Evolutionary conservation across 2,113 vertebrate species (phyloP).

Genomic region (Willisornis vidua): DNA sequence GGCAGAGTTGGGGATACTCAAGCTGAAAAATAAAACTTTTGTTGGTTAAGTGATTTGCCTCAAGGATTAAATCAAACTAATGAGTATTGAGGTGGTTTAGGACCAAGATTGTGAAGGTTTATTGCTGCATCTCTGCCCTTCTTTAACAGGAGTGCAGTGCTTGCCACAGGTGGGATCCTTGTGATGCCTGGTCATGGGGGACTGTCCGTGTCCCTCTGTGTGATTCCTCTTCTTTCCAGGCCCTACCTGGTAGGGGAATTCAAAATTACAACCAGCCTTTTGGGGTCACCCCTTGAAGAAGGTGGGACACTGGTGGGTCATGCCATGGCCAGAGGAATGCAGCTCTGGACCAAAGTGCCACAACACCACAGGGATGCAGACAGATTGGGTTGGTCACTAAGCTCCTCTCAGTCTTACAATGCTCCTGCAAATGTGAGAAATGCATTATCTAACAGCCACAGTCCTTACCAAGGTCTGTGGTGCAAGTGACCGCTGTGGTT

Average conservation of each 20-base stretch:
- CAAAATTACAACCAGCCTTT: neutral
- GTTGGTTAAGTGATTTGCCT: neutral
- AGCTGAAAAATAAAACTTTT: neutral
- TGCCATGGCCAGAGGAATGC: too few species aligned
- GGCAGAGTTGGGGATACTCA: neutral
- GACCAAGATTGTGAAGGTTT: neutral
- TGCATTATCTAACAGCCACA: neutral
- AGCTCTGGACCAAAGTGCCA: neutral
- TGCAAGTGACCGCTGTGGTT: rapidly evolving
- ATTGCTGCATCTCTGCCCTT: neutral
- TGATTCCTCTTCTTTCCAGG: neutral
- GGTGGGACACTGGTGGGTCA: rapidly evolving
- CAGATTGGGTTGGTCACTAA: rapidly evolving
- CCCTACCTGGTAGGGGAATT: rapidly evolving
- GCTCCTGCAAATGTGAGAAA: neutral
- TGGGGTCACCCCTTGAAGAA: neutral
- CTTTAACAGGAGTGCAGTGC: rapidly evolving
- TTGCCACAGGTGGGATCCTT: neutral
- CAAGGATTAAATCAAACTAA: neutral
- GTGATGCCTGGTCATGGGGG: rapidly evolving
- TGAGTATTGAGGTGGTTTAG: neutral
- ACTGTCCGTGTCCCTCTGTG: neutral
- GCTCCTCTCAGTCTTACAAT: neutral
- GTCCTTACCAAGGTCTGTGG: neutral
- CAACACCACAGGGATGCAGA: rapidly evolving